A percentile compares a stretch with the other conserved stretches of the same genome.
Evolutionary conservation across 2,797 vertebrate genomes (phyloP).

Genomic region (Ctenopoma kingsleyae): DNA sequence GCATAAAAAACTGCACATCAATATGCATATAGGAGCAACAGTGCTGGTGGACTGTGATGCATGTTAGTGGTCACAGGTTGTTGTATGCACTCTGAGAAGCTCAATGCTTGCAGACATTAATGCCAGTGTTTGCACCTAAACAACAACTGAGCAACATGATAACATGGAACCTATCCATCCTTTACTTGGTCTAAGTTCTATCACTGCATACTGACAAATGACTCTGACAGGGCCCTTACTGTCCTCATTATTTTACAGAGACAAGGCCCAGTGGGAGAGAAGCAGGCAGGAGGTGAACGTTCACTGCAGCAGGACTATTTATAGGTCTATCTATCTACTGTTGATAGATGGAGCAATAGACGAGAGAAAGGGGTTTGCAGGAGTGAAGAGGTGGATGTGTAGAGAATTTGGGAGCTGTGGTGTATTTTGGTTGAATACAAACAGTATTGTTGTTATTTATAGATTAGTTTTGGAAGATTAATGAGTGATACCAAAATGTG

Average conservation of each 20-base stretch:
- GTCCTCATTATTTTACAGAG: constrained; percentile 76
- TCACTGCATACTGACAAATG: constrained; percentile 62
- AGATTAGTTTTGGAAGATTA: constrained; percentile 24
- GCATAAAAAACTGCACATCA: no score
- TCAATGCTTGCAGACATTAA: background rate
- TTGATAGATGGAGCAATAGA: constrained; percentile 63
- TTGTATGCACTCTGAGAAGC: background rate
- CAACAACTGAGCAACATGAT: constrained; percentile 1
- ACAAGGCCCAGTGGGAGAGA: constrained; percentile 55
- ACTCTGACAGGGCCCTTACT: constrained; percentile 56
- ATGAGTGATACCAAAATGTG: constrained; percentile 19
- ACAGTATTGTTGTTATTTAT: constrained; percentile 32
- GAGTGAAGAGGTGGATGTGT: constrained; percentile 30
- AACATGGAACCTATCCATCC: constrained; percentile 20
- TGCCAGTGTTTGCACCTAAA: background rate
- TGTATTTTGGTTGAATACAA: constrained; percentile 31
- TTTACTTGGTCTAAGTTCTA: constrained; percentile 27
- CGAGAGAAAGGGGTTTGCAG: constrained; percentile 43
- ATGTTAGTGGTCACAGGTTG: background rate
- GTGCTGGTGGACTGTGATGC: no score
- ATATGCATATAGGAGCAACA: no score
- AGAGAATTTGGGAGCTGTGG: constrained; percentile 7
- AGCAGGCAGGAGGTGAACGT: constrained; percentile 65
- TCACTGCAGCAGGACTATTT: constrained; percentile 80
- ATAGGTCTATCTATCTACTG: constrained; percentile 68